Evolutionary conservation across 2,888 invertebrate genomes (phyloP).

Genomic region (Dasypolia templi): DNA sequence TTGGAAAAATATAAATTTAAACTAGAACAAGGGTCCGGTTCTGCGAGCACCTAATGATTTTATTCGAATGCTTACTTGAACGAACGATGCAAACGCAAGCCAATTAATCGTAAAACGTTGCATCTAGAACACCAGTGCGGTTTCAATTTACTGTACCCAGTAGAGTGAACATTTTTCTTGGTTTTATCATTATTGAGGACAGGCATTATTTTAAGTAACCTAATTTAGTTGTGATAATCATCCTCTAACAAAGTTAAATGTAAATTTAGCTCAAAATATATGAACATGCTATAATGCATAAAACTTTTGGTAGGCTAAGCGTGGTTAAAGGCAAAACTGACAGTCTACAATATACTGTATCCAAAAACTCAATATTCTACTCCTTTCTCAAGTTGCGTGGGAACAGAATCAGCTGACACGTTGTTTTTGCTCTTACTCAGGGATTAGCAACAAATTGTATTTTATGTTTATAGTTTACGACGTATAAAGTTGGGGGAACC

Average conservation of each 20-base stretch:
- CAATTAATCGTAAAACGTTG: slow-evolving; percentile 46
- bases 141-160: slow-evolving; percentile 20
- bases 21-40: slow-evolving; percentile 18
- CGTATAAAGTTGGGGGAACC: slow-evolving; percentile 35
- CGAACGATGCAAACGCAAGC: slow-evolving; percentile 34
- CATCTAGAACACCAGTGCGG: slow-evolving; percentile 27
- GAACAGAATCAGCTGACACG: slow-evolving; percentile 53
- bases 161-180: not conserved
- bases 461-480: slow-evolving; percentile 38
- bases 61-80: slow-evolving; percentile 40
- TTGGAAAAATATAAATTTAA: slow-evolving; percentile 23
- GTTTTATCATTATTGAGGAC: slow-evolving; percentile 5
- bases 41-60: slow-evolving; percentile 32
- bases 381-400: slow-evolving; percentile 34
- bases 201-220: not conserved
- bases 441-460: slow-evolving; percentile 25
- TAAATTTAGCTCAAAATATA: not conserved
- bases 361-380: slow-evolving; percentile 28
- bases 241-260: not conserved
- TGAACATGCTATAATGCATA: not conserved
- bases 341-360: not conserved
- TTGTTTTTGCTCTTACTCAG: slow-evolving; percentile 27
- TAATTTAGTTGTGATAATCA: not conserved
- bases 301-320: not conserved
- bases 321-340: not conserved